Percentiles rank a stretch among this genome's conserved stretches.
These are phyloP conservation scores for Ailuropoda melanoleuca DNA, from an alignment of 2,113 vertebrate species.

Conservation along the genomic window DNA sequence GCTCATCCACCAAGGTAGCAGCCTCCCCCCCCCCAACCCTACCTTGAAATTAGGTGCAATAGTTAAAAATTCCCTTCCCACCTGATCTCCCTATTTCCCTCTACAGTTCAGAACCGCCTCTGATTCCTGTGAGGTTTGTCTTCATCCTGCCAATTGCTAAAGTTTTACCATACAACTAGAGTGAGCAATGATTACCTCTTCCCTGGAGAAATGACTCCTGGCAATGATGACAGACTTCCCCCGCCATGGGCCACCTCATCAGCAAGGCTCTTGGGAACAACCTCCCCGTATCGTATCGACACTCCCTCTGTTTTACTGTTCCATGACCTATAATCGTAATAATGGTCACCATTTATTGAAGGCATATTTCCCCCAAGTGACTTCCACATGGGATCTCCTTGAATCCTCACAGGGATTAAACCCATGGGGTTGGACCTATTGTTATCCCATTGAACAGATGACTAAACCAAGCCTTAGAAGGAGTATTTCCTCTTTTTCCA, in stretches of 20 bases:
- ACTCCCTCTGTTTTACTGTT: not conserved
- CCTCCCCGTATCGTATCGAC: not conserved
- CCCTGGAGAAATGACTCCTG: not conserved
- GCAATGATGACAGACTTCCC: not conserved
- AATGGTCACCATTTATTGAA: not conserved
- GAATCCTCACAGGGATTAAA: not conserved
- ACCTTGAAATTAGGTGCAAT: not conserved
- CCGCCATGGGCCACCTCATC: not conserved
- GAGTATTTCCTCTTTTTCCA: not conserved
- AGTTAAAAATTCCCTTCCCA: not conserved
- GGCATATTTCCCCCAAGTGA: no score
- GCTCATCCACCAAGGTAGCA: not conserved
- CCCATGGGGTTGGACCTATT: not conserved
- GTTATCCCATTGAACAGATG: not conserved
- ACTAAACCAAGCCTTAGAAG: not conserved
- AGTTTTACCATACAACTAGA: not conserved
- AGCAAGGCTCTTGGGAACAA: not conserved
- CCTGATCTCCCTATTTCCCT: not conserved
- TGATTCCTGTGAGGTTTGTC: not conserved
- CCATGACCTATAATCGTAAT: not conserved
- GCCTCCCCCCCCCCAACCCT: fast-evolving
- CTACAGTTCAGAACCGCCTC: not conserved
- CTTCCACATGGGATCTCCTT: not conserved
- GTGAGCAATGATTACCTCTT: not conserved
- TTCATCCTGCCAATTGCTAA: not conserved